Conservation (phyloP, 2,797 vertebrate species). For the Chloroceryle inda region DNA sequence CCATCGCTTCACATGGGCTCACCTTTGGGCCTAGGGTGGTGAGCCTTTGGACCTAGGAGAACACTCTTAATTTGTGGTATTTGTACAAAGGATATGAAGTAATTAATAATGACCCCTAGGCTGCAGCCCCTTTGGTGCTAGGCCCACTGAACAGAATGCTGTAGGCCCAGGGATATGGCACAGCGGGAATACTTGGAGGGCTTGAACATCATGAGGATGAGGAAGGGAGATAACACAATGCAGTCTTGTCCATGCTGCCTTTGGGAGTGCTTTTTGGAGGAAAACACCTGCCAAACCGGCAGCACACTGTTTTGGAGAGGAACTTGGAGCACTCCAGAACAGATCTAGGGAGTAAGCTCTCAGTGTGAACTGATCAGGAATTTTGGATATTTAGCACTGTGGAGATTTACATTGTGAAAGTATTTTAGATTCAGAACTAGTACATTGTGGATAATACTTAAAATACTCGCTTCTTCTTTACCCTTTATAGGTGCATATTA, state of each 20-base stretch:
- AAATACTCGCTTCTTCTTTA: neutral
- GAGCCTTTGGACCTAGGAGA: neutral
- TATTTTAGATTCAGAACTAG: neutral
- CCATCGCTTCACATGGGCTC: fast-evolving
- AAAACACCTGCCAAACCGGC: neutral
- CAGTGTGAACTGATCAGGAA: neutral
- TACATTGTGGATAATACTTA: neutral
- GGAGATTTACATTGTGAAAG: neutral
- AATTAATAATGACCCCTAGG: fast-evolving
- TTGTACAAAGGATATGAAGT: neutral
- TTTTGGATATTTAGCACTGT: neutral
- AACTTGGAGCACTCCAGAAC: neutral
- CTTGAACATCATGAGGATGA: neutral
- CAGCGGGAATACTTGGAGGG: neutral
- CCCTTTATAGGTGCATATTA: neutral
- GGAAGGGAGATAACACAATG: fast-evolving
- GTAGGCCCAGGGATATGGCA: neutral
- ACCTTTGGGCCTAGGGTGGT: neutral
- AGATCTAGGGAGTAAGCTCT: neutral
- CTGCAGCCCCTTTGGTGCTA: neutral
- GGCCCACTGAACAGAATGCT: neutral
- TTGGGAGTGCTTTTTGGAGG: neutral
- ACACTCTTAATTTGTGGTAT: neutral
- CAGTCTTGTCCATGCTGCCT: fast-evolving
- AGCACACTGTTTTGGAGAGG: neutral